Base-by-base conservation (phyloP, 2,888 invertebrate genomes). In the Drosophila silvestris region DNA sequence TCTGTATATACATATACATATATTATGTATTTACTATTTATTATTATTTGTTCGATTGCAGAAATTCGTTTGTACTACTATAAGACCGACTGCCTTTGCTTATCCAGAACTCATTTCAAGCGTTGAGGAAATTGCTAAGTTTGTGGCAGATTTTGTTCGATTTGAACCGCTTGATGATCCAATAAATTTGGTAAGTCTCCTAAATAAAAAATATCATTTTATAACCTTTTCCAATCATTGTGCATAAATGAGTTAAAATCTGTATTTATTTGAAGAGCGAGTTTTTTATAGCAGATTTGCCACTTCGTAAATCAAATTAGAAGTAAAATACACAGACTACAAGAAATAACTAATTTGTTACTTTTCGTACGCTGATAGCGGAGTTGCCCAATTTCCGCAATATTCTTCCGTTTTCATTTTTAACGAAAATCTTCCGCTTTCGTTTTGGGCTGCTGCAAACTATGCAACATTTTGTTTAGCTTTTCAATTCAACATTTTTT, bases 41-140 rank as follows among this genome's bases (percentile, higher is more conserved):
- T 5, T 47, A 26, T 26, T 1, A 7, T 16, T 22, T 26, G 16
- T 26, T 47, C 47, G 26, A n/a, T 63, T 52, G 0, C 92, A 98
- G 97, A 98, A 98, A 96, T 97, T 98, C 95, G 97, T 98, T 50
- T 97, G 97, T 82, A 97, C 97, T 9, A 96, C 97, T 4, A 95
- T 98, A 76, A 94, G 97, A 52, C 97, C 97, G 30, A 97, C 97
- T 19, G 95, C 96, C 77, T 94, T 97, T 68, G 95, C 96, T 26
- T 96, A 95, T 93, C 94, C 95, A 12, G 96, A 96, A 83, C 94
- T 98, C 52, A 92, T 93, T 56, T 87, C 90, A n/a, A 89, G 75
- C 53, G 97, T 97, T 96, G 95, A 96, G 89, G 96, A 96, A 50
- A 95, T 96, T 81, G 95, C 97, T 0, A 94, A 94, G 56, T 96